Evolutionary conservation across 37 sponge, comb jelly and placozoan genomes (phyloP), one percentile per base, ranked within the genome.

Genomic region (Cliona cf. orientalis): DNA sequence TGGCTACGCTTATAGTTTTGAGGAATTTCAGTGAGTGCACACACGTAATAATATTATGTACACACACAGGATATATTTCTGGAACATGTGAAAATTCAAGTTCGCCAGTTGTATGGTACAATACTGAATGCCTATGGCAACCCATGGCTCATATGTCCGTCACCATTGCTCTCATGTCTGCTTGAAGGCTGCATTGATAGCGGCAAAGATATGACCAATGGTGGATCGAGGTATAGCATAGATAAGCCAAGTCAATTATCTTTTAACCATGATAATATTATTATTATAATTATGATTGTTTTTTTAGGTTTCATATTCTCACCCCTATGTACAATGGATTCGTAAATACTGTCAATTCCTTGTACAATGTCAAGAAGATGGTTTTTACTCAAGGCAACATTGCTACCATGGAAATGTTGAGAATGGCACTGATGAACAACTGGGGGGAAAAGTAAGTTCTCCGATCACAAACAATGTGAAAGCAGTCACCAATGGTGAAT

Each of bases 331-430:
- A 65, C 49, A 66, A 65, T 60, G 84, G 84, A 56, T 74, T 83
- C 46, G 58, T 67, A 26, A 83, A 83, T 40, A 46, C 75, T 21
- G 66, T 83, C 1, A 83, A 83, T 58, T 72, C 62, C 53, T 34
- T 83, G 43, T 83, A 83, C 84, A 74, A 74, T 65, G 84, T 83
- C 35, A 64, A 83, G 75, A 42, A 83, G 55, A 83, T 83, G 84
- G 84, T 83, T 2, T 83, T 41, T 46, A 62, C 37, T 59, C 40
- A 46, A 34, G 46, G 74, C 42, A 74, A 44, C n/a, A 55, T 74
- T 23, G 46, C 84, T 37, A 55, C 84, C 25, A 66, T 83, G 28
- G 75, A 74, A 31, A 45, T 29, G 2, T 19, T 83, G 39, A 42
- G 46, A 23, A 74, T 83, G 84, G 84, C 84, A 36, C 84, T 83